Conservation (phyloP, 2,797 vertebrate genomes). For the Denticeps clupeoides region DNA sequence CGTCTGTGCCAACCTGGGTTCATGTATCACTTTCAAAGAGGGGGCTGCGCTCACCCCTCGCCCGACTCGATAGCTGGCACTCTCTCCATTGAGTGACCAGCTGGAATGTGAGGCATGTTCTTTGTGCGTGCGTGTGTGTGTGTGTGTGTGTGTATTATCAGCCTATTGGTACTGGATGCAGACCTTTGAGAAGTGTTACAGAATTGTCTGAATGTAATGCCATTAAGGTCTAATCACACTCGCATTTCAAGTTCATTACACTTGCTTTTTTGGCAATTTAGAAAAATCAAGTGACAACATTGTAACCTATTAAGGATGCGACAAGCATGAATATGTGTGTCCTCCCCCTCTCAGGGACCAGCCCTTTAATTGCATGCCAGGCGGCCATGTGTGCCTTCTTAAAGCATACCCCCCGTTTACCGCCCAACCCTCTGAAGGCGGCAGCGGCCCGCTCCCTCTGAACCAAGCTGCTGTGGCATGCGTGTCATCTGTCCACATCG, state of each 20-base stretch:
- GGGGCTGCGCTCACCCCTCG: constrained; percentile 45
- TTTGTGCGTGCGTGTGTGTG: constrained; percentile 28
- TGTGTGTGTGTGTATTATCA: constrained; percentile 14
- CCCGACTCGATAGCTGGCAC: constrained; percentile 9
- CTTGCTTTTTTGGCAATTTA: too few species aligned
- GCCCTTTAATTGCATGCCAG: constrained; percentile 1
- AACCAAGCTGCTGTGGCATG: constrained; percentile 37
- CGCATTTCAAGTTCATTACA: too few species aligned
- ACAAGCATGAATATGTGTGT: too few species aligned
- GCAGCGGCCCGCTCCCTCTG: constrained; percentile 23
- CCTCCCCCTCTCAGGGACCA: too few species aligned
- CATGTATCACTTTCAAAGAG: constrained; percentile 66
- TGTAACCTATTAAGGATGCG: too few species aligned
- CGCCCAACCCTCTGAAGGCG: too few species aligned
- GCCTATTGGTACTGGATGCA: constrained; percentile 17
- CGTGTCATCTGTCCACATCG: constrained; percentile 41
- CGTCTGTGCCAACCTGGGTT: constrained; percentile 48
- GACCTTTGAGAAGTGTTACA: constrained; percentile 38
- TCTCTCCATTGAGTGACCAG: constrained; percentile 37
- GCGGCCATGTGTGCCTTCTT: background rate
- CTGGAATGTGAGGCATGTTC: constrained; percentile 48
- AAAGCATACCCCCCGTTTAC: too few species aligned
- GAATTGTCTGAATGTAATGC: too few species aligned
- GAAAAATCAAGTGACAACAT: too few species aligned
- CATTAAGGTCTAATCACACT: too few species aligned